phyloP scores from a whole-genome alignment of 2,113 vertebrate genomes.

The Cynocephalus volans region DNA sequence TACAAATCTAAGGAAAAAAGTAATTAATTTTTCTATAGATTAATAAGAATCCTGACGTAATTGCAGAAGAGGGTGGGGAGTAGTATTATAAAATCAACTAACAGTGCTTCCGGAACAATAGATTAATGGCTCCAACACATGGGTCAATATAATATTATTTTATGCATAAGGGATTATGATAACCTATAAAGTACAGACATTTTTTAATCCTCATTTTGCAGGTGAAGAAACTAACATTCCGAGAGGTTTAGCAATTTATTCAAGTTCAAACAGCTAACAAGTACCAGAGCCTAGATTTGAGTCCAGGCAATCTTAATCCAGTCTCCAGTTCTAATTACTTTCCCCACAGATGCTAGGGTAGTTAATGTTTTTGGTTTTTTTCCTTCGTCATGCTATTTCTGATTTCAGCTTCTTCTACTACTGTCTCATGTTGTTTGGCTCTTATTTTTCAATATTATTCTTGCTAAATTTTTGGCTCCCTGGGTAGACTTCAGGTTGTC shows the following conservation, averaged over 20 bases:
- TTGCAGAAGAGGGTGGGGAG: neutral
- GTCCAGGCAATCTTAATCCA: neutral
- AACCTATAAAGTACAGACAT: neutral
- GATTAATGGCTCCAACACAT: neutral
- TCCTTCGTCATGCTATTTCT: accelerated
- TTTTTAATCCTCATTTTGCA: neutral
- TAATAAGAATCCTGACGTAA: neutral
- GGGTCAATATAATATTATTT: neutral
- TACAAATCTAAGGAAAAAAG: neutral
- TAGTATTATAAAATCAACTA: neutral
- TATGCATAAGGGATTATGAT: neutral
- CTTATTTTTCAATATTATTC: neutral
- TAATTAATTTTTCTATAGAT: neutral
- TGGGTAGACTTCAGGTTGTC: neutral
- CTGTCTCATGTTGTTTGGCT: neutral
- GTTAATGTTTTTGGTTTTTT: neutral
- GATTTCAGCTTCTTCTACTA: neutral
- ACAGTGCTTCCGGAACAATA: neutral
- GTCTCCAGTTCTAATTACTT: neutral
- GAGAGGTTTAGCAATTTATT: neutral
- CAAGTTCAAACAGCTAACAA: neutral
- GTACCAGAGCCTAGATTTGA: neutral
- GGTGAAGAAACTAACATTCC: neutral
- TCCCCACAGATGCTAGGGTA: neutral
- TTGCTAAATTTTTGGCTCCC: neutral